Conservation (phyloP, 2,797 vertebrate genomes). For the Monodelphis domestica region DNA sequence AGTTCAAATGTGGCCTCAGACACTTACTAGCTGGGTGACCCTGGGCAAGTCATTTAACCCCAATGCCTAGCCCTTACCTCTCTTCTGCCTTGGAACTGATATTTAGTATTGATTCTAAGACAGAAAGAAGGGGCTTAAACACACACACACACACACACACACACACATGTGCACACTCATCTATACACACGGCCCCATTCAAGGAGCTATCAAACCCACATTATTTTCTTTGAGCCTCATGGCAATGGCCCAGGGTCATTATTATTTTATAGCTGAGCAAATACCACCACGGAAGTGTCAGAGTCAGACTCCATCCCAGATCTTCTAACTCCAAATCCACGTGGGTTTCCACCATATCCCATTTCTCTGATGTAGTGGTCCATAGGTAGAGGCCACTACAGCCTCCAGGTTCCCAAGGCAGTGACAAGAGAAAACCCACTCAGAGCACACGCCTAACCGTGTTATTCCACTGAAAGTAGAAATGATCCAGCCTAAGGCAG, state of each 20-base stretch:
- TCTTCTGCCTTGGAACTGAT: too few species aligned
- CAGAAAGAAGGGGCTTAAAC: too few species aligned
- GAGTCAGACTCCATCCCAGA: not conserved
- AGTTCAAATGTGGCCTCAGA: not conserved
- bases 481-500: not conserved
- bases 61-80: too few species aligned
- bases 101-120: too few species aligned
- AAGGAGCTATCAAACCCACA: not conserved
- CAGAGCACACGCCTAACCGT: not conserved
- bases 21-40: too few species aligned
- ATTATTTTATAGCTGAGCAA: not conserved
- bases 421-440: not conserved
- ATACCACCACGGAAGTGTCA: not conserved
- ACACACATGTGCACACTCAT: too few species aligned
- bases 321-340: not conserved
- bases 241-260: not conserved
- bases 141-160: too few species aligned
- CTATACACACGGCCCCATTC: not conserved
- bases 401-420: not conserved
- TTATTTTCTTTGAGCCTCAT: not conserved
- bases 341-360: not conserved
- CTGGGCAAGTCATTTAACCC: too few species aligned
- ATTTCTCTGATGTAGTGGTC: not conserved
- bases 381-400: not conserved
- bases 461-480: not conserved